Percentiles rank a stretch among this genome's conserved stretches.
Evolutionary conservation across 2,113 vertebrate species (phyloP).

Genomic region (Sebastes schlegelii): DNA sequence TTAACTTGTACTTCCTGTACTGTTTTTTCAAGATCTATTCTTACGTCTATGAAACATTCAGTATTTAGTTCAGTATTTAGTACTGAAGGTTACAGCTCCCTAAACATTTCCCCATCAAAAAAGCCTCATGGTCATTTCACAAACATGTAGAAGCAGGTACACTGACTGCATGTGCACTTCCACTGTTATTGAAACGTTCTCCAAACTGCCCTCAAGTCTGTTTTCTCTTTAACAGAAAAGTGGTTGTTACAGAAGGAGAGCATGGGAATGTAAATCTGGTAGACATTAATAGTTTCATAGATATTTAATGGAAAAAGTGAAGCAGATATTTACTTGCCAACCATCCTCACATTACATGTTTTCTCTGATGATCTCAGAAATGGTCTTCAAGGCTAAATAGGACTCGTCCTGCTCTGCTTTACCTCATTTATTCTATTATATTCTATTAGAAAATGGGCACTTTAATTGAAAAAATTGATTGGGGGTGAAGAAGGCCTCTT

Average conservation of each 20-base stretch:
- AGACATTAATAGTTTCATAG: neutral
- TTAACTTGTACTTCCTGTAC: neutral
- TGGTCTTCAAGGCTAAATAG: neutral
- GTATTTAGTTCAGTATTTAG: neutral
- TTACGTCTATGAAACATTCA: neutral
- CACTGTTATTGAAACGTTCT: neutral
- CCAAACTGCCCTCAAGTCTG: neutral
- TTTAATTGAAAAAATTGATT: neutral
- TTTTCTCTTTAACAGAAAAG: neutral
- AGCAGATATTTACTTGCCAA: neutral
- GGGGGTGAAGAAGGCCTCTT: neutral
- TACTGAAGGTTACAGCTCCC: neutral
- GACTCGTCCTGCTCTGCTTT: neutral
- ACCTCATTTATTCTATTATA: neutral
- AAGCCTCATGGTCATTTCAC: neutral
- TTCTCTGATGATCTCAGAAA: too few species aligned
- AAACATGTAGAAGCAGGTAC: slow-evolving; percentile 5
- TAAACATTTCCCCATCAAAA: neutral
- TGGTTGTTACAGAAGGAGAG: neutral
- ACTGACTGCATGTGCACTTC: neutral
- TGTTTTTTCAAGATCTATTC: neutral
- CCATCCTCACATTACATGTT: neutral
- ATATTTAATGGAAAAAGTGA: neutral
- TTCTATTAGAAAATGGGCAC: neutral
- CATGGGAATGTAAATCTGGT: neutral